These are phyloP conservation scores for Melinopterus prodromus DNA, from an alignment of 2,888 invertebrate genomes.

Conservation along the genomic window DNA sequence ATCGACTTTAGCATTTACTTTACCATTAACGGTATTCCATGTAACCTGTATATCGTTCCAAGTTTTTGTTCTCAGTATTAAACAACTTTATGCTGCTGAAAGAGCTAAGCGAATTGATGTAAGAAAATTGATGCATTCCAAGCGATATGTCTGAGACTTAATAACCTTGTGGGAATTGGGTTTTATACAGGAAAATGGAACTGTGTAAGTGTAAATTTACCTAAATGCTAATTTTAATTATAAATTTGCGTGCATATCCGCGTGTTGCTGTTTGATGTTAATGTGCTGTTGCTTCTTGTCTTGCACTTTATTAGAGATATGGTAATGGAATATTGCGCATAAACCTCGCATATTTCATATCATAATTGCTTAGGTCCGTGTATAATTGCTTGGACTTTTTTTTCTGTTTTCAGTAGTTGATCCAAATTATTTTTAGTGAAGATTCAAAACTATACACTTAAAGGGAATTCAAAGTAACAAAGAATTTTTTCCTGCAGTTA, in stretches of 20 bases:
- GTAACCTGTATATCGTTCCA: neutral
- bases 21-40: neutral
- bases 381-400: too few relatives aligned
- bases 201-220: neutral
- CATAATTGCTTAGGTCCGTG: too few relatives aligned
- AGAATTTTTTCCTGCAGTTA: too few relatives aligned
- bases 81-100: neutral
- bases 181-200: neutral
- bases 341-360: too few relatives aligned
- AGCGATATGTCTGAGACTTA: neutral
- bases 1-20: neutral
- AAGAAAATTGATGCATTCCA: neutral
- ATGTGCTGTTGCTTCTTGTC: neutral
- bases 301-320: neutral
- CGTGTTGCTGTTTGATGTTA: neutral
- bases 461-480: too few relatives aligned
- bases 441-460: too few relatives aligned
- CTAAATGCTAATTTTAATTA: slow-evolving; percentile 14
- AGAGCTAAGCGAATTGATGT: neutral
- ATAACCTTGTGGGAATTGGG: slow-evolving; percentile 18
- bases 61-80: neutral
- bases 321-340: neutral
- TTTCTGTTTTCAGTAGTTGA: too few relatives aligned
- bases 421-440: too few relatives aligned
- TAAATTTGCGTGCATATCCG: slow-evolving; percentile 5